These are phyloP conservation scores for Argyresthia albistria DNA, from an alignment of 2,888 invertebrate species.

Conservation along the genomic window DNA sequence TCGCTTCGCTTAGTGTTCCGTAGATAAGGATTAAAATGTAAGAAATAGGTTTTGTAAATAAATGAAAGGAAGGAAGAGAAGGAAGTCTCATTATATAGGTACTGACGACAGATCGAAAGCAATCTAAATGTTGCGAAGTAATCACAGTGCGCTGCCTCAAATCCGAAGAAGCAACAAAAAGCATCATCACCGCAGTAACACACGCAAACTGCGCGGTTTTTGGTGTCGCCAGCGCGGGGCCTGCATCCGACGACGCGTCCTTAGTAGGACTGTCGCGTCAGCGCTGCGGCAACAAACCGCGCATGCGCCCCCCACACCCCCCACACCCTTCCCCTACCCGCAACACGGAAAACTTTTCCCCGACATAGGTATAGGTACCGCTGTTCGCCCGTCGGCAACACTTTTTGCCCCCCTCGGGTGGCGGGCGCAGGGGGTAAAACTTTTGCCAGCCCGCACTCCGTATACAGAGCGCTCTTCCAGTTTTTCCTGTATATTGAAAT, in stretches of 20 bases:
- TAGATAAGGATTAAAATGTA: too few species aligned
- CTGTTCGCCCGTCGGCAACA: conserved; percentile 66
- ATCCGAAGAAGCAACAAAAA: neutral
- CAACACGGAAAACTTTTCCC: conserved; percentile 73
- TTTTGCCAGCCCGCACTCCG: conserved; percentile 65
- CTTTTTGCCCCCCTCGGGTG: conserved; percentile 59
- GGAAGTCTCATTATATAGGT: too few species aligned
- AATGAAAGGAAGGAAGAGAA: too few species aligned
- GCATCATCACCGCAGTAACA: conserved; percentile 8
- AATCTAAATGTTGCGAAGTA: too few species aligned
- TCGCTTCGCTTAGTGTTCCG: too few species aligned
- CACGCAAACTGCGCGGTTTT: conserved; percentile 35
- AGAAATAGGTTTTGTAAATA: too few species aligned
- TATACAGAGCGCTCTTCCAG: conserved; percentile 71
- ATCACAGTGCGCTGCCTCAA: too few species aligned
- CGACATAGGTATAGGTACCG: conserved; percentile 63
- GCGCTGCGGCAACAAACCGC: conserved; percentile 43
- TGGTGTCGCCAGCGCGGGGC: conserved; percentile 15
- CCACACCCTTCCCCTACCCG: conserved; percentile 42
- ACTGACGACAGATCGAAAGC: too few species aligned
- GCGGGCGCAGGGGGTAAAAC: conserved; percentile 53
- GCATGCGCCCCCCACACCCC: conserved; percentile 52
- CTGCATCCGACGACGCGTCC: conserved; percentile 40
- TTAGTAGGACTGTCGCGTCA: conserved; percentile 51
- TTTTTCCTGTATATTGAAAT: conserved; percentile 73